phyloP scores from a whole-genome alignment of 2,797 vertebrate genomes.

The Mallotus villosus region DNA sequence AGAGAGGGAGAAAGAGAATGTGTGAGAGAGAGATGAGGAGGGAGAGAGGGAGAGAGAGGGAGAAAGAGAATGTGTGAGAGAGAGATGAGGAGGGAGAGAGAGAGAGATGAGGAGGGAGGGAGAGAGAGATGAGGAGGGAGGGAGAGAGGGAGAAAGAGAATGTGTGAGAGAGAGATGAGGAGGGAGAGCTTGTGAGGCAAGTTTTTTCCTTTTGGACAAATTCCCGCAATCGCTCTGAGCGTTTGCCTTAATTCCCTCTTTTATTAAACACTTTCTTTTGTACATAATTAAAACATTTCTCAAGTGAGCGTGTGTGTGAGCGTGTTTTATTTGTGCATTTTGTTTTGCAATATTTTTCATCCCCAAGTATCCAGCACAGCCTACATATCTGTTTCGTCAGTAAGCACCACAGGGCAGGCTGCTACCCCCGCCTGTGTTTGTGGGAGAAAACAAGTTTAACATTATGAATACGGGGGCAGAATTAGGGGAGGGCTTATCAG shows the following conservation, averaged over 20 bases:
- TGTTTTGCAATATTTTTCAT: conserved; percentile 54
- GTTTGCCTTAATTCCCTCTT: conserved; percentile 88
- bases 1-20: conserved; percentile 68
- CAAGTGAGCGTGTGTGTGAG: conserved; percentile 71
- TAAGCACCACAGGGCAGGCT: conserved; percentile 43
- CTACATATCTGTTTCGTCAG: conserved; percentile 39
- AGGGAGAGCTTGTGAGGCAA: conserved; percentile 76
- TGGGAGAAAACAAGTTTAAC: conserved; percentile 46
- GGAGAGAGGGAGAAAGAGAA: conserved; percentile 30
- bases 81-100: conserved; percentile 54
- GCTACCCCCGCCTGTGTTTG: conserved; percentile 40
- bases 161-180: conserved; percentile 47
- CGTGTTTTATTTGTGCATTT: conserved; percentile 62
- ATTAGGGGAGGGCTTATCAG: conserved; percentile 74
- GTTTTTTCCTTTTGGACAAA: conserved; percentile 92
- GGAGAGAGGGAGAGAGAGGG: conserved; percentile 50
- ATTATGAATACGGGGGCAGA: conserved; percentile 58
- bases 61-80: conserved; percentile 29
- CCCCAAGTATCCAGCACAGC: conserved; percentile 54
- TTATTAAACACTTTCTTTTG: conserved; percentile 80
- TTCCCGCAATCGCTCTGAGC: conserved; percentile 88
- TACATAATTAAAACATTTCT: conserved; percentile 84
- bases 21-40: conserved; percentile 45
- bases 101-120: conserved; percentile 39
- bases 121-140: conserved; percentile 34